These are phyloP conservation scores for Anomalospiza imberbis DNA, from an alignment of 2,797 vertebrate species.

Conservation along the genomic window DNA sequence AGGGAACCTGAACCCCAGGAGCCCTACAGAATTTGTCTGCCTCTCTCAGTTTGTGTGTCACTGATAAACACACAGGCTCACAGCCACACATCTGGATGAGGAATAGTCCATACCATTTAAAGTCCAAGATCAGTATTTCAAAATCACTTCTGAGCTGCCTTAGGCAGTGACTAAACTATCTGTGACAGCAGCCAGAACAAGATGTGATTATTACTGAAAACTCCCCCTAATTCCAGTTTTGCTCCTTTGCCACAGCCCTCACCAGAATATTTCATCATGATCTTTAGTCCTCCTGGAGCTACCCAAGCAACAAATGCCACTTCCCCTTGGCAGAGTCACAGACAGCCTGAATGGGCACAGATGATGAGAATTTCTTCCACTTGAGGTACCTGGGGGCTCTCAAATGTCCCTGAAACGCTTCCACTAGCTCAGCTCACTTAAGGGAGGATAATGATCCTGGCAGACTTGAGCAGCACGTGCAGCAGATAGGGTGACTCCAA, in stretches of 20 bases:
- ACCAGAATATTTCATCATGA: neutral
- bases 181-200: neutral
- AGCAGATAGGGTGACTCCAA: neutral
- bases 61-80: neutral
- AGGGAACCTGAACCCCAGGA: neutral
- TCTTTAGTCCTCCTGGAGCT: neutral
- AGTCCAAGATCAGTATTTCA: neutral
- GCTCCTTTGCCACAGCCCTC: neutral
- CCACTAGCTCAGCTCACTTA: neutral
- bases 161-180: neutral
- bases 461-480: neutral
- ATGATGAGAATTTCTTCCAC: neutral
- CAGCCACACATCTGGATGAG: neutral
- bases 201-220: neutral
- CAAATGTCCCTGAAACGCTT: rapidly evolving
- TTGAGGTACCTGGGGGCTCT: neutral
- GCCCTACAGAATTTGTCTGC: neutral
- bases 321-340: neutral
- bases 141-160: neutral
- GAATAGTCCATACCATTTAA: neutral
- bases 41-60: neutral
- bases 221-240: neutral
- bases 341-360: neutral
- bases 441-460: neutral
- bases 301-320: neutral